Percentiles rank a stretch among this genome's conserved stretches.
Conservation (phyloP, 2,113 vertebrate genomes). For the Hippopotamus amphibius region DNA sequence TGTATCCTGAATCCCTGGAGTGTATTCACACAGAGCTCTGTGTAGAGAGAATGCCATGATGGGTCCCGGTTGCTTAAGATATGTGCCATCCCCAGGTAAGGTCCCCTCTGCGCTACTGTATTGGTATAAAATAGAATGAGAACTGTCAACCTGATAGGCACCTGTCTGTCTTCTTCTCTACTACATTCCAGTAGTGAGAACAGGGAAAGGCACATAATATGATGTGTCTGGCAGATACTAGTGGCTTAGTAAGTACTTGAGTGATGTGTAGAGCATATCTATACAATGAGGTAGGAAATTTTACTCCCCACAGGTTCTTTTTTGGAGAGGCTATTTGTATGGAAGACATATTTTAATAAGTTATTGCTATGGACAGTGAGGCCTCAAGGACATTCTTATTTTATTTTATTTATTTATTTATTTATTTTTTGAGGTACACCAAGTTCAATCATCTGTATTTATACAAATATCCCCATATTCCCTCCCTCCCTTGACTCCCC, state of each 20-base stretch:
- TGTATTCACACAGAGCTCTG: neutral
- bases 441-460: too few species aligned
- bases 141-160: too few species aligned
- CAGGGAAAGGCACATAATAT: neutral
- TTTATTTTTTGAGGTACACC: too few species aligned
- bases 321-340: neutral
- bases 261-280: neutral
- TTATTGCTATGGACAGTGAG: neutral
- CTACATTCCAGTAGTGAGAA: neutral
- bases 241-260: neutral
- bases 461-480: too few species aligned
- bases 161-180: neutral
- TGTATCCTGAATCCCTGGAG: neutral
- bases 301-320: neutral
- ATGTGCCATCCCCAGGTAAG: fast-evolving
- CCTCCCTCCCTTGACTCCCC: too few species aligned
- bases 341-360: neutral
- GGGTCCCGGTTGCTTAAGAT: neutral
- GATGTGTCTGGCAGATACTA: neutral
- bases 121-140: too few species aligned
- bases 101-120: too few species aligned
- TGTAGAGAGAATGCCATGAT: neutral
- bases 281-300: neutral
- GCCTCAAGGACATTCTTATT: neutral
- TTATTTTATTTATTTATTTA: too few species aligned